Percentiles rank a stretch among this genome's conserved stretches.
phyloP scores from a whole-genome alignment of 2,113 vertebrate genomes.

The Boleophthalmus pectinirostris region DNA sequence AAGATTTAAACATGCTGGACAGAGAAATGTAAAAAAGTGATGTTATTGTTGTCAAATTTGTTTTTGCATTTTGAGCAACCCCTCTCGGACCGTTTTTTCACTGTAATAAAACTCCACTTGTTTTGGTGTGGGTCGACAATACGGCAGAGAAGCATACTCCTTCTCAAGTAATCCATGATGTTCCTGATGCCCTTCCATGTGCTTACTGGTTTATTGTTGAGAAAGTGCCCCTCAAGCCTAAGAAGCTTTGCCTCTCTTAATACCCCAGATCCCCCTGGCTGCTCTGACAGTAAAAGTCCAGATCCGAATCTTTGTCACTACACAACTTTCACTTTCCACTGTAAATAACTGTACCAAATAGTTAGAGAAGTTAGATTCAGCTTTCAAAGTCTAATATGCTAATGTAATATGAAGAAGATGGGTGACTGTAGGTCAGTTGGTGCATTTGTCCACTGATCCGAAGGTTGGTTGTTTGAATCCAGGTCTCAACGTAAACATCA shows the following conservation, averaged over 20 bases:
- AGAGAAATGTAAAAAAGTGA: too few relatives aligned
- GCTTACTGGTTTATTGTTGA: constrained; percentile 4
- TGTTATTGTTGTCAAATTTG: too few relatives aligned
- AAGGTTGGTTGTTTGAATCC: too few relatives aligned
- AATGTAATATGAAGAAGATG: too few relatives aligned
- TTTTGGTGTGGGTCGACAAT: background rate
- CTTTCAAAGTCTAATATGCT: too few relatives aligned
- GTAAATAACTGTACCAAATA: background rate
- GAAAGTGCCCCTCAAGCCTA: constrained; percentile 2
- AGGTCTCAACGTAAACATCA: too few relatives aligned
- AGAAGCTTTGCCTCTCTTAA: constrained; percentile 7
- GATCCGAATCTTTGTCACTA: background rate
- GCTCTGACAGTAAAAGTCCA: background rate
- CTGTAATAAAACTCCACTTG: background rate
- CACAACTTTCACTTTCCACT: background rate
- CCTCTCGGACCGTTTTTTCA: too few relatives aligned
- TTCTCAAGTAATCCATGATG: constrained; percentile 8
- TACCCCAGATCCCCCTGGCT: background rate
- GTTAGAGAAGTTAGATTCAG: background rate
- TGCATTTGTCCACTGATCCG: too few relatives aligned
- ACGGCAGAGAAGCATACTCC: background rate
- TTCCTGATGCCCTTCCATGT: constrained; percentile 8
- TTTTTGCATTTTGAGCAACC: too few relatives aligned
- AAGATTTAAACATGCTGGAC: too few relatives aligned
- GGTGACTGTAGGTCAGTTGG: too few relatives aligned